phyloP scores from a whole-genome alignment of 2,797 vertebrate species.

The Tolypeutes matacus region DNA sequence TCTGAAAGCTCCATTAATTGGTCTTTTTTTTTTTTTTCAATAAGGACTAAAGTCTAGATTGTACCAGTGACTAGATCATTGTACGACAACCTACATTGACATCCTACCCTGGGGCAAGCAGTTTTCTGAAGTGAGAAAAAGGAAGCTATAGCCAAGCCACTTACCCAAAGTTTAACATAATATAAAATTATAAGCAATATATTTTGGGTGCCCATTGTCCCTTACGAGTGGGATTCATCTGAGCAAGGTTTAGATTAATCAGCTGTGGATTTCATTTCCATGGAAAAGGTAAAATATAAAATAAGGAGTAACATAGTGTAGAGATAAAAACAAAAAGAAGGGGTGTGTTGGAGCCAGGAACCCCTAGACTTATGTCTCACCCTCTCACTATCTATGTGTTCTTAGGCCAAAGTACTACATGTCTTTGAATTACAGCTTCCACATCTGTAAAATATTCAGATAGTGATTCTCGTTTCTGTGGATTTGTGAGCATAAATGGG shows the following conservation, averaged over 20 bases:
- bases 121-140: not conserved
- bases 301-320: not conserved
- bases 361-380: not conserved
- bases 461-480: not conserved
- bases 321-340: not conserved
- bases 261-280: slow-evolving; percentile 48
- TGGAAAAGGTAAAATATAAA: slow-evolving; percentile 1
- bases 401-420: not conserved
- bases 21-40: not conserved
- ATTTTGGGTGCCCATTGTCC: not conserved
- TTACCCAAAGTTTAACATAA: not conserved
- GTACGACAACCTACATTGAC: not conserved
- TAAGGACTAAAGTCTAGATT: not conserved
- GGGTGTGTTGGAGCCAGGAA: not conserved
- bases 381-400: slow-evolving; percentile 13
- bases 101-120: not conserved
- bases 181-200: not conserved
- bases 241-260: not conserved
- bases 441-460: not conserved
- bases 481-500: not conserved
- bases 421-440: slow-evolving; percentile 18
- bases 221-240: not conserved
- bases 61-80: not conserved
- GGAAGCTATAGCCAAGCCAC: not conserved
- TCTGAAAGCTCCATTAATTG: not conserved